Evolutionary conservation across 2,888 invertebrate genomes (phyloP).

Genomic region (Machimus rusticus): DNA sequence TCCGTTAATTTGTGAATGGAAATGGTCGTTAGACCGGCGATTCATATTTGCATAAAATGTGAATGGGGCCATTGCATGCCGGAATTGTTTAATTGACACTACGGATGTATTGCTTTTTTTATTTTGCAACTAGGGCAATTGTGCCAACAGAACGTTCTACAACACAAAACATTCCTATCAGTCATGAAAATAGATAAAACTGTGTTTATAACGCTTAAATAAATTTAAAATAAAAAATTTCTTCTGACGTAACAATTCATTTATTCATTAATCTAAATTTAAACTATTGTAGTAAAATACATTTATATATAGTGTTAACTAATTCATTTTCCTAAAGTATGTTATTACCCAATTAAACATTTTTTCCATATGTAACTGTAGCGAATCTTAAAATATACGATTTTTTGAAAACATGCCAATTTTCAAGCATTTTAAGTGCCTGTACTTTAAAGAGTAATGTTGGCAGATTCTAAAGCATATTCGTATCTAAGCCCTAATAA

Average conservation of each 20-base stretch:
- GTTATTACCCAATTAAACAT: too few species aligned
- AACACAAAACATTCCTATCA: neutral
- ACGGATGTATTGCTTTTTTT: neutral
- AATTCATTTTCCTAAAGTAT: too few species aligned
- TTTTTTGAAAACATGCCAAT: neutral
- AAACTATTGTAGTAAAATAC: too few species aligned
- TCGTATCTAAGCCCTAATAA: neutral
- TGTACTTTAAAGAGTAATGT: neutral
- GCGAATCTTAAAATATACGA: too few species aligned
- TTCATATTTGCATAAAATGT: neutral
- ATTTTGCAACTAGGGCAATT: neutral
- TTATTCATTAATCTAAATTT: too few species aligned
- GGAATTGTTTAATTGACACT: neutral
- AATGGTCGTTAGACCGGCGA: neutral
- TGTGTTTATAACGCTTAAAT: neutral
- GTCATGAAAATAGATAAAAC: neutral
- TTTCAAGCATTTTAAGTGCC: neutral
- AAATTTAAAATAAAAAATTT: too few species aligned
- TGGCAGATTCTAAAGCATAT: neutral
- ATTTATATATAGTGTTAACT: too few species aligned
- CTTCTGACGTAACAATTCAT: too few species aligned
- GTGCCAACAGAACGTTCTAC: neutral
- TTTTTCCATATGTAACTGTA: too few species aligned
- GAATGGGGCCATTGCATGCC: neutral
- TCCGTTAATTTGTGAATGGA: neutral